Conservation (phyloP, 2,888 invertebrate species). For the Aspidiotus rigidus region DNA sequence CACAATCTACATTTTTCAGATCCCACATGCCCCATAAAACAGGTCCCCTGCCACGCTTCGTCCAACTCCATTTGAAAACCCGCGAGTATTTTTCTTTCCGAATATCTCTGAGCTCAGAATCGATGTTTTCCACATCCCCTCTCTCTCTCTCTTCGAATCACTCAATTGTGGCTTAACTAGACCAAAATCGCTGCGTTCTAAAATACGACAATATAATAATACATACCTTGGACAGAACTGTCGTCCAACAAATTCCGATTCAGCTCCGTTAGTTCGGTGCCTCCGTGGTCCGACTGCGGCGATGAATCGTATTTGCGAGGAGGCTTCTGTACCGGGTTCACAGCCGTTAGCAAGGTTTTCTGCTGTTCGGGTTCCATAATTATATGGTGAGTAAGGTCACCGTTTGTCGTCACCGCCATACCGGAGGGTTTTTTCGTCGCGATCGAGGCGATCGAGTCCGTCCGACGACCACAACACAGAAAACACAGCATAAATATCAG, state of each 20-base stretch:
- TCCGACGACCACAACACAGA: constrained; percentile 47
- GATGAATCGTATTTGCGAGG: constrained; percentile 67
- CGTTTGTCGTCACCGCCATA: constrained; percentile 53
- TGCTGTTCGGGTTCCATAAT: constrained; percentile 59
- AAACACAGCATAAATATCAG: constrained; percentile 47
- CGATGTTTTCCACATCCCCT: no score
- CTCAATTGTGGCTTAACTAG: no score
- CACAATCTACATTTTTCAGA: no score
- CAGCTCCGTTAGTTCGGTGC: constrained; percentile 71
- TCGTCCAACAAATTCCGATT: constrained; percentile 68
- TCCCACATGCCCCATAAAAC: no score
- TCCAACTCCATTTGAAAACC: no score
- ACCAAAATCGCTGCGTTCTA: no score
- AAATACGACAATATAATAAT: neutral
- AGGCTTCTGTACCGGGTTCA: constrained; percentile 76
- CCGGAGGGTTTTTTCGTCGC: constrained; percentile 46
- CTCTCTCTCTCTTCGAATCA: no score
- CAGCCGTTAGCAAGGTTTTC: constrained; percentile 71
- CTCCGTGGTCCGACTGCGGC: constrained; percentile 59
- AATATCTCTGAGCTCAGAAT: no score
- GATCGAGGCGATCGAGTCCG: neutral
- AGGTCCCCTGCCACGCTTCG: no score
- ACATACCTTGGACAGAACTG: constrained; percentile 44
- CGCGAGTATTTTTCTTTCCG: no score
- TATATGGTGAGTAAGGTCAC: constrained; percentile 51